Percentiles rank a stretch among this genome's conserved stretches.
phyloP scores from a whole-genome alignment of 2,797 vertebrate species.

The Rhinella marina region DNA sequence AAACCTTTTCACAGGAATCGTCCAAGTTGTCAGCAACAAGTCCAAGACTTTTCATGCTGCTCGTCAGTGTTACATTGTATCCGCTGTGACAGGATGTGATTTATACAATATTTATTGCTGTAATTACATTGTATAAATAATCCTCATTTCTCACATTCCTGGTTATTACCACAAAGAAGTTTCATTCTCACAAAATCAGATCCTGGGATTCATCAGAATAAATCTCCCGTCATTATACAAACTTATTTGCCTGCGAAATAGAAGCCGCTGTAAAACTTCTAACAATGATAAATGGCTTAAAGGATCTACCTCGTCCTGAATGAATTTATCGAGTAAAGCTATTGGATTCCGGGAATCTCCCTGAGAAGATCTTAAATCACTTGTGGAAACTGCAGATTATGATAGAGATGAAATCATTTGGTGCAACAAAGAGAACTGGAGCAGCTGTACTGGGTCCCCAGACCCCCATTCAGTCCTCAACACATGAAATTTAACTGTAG shows the following conservation, averaged over 20 bases:
- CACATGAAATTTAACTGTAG: neutral
- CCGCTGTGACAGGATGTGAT: neutral
- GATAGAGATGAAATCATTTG: neutral
- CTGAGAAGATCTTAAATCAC: neutral
- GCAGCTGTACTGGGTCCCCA: neutral
- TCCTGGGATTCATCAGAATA: constrained; percentile 16
- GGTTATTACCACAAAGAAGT: constrained; percentile 15
- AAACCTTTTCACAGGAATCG: constrained; percentile 40
- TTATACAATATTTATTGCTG: constrained; percentile 30
- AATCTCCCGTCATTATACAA: constrained; percentile 10
- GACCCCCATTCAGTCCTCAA: neutral
- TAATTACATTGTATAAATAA: constrained; percentile 35
- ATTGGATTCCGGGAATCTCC: neutral
- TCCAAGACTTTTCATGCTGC: neutral
- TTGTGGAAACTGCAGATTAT: neutral
- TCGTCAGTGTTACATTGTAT: neutral
- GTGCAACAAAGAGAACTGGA: neutral
- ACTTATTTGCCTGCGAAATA: constrained; percentile 1
- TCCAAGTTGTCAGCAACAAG: neutral
- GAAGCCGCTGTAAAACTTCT: constrained; percentile 6
- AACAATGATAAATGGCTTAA: constrained; percentile 31
- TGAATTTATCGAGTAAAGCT: neutral
- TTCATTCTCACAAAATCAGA: constrained; percentile 32
- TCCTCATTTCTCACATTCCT: neutral
- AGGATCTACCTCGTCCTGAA: neutral